phyloP scores from a whole-genome alignment of 2,113 vertebrate genomes.

The Nyctereutes procyonoides region DNA sequence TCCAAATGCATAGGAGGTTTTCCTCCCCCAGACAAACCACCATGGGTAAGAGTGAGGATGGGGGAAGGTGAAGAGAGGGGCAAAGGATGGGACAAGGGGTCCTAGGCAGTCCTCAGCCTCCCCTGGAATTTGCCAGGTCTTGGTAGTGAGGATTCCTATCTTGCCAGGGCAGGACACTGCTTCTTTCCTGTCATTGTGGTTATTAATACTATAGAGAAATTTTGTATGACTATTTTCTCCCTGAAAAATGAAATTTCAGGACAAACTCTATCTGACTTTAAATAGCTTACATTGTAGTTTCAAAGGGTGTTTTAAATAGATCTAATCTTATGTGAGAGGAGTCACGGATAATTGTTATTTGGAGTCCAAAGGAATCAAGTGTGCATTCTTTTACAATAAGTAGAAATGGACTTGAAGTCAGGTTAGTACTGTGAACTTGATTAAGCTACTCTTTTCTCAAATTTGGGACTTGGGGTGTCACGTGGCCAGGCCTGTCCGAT shows the following conservation, averaged over 20 bases:
- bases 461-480: not conserved
- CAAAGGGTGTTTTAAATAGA: slow-evolving; percentile 41
- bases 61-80: not conserved
- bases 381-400: not conserved
- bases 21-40: not conserved
- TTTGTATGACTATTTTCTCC: not conserved
- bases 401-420: not conserved
- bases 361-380: not conserved
- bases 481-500: not conserved
- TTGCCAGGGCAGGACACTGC: not conserved
- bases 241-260: slow-evolving; percentile 56
- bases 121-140: not conserved
- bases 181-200: not conserved
- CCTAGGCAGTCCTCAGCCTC: no score
- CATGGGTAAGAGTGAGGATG: not conserved
- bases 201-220: not conserved
- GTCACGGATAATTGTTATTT: not conserved
- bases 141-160: not conserved
- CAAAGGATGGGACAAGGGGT: no score
- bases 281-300: slow-evolving; percentile 5
- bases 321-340: not conserved
- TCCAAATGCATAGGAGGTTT: not conserved
- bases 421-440: not conserved
- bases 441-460: not conserved
- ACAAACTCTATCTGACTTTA: not conserved